Evolutionary conservation across 2,888 invertebrate species (phyloP).

Genomic region (Oligia strigilis): DNA sequence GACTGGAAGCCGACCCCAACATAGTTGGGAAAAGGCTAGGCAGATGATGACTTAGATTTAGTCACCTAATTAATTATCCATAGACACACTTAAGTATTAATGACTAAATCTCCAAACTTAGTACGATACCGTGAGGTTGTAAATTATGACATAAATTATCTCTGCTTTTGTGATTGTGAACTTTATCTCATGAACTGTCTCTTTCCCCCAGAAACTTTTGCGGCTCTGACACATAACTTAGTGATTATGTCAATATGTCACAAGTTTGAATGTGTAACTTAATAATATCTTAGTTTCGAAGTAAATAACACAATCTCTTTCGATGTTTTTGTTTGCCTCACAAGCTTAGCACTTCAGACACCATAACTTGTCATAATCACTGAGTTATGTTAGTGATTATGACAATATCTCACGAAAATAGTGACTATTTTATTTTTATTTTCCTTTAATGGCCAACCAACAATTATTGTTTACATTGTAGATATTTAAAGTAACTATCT

Average conservation of each 20-base stretch:
- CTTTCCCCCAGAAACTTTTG: not conserved
- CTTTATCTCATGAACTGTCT: not conserved
- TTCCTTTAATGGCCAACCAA: too few species aligned
- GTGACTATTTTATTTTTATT: not conserved
- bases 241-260: slow-evolving; percentile 1
- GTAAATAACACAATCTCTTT: not conserved
- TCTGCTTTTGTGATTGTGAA: not conserved
- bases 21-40: too few species aligned
- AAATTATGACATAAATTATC: not conserved
- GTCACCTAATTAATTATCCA: not conserved
- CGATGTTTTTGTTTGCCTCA: not conserved
- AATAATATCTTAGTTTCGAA: not conserved
- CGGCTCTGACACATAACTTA: not conserved
- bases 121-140: not conserved
- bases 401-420: slow-evolving; percentile 6
- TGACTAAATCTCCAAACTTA: not conserved
- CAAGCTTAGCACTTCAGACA: not conserved
- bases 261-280: not conserved
- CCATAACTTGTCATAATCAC: slow-evolving; percentile 5
- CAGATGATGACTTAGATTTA: not conserved
- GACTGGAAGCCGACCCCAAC: too few species aligned
- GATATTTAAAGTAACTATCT: too few species aligned
- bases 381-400: not conserved
- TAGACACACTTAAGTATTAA: not conserved
- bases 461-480: too few species aligned